Base-by-base conservation (phyloP, 2,113 vertebrate genomes). In the Lampris megalopsis region DNA sequence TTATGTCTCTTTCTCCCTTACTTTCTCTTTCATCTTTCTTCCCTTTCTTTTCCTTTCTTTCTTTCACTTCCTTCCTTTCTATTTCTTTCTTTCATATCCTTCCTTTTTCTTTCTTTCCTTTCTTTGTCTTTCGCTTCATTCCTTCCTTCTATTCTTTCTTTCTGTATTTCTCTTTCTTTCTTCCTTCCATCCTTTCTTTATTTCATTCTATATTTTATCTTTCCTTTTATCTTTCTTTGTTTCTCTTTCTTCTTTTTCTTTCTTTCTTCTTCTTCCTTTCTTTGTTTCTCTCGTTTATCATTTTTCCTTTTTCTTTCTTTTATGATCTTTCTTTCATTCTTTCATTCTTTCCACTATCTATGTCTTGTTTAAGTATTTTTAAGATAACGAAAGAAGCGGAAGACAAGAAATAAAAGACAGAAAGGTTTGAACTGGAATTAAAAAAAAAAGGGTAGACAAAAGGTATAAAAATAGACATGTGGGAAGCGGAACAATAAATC, bases 401-500 rank as follows among this genome's bases (percentile, higher is more conserved):
- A 73, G 41, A 79, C 83, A 53, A 79, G 58, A 64, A 49, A 63
- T 45, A 79, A 48, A 63, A 78, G 61, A 81, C 60, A 52, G 72
- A 87, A 78, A 66, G 80, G 74, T 49, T 47, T 62, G 62, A 83
- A 81, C 71, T 1, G 0, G n/a, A 47, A 79, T 66, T 62, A 10
- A 71, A 77, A 79, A 64, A 80, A 72, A 59, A 61, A 88, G 45
- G 10, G 45, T 52, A 52, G 69, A 88, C 84, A 77, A 82, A 66
- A 42, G 42, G 67, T 83, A 79, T 79, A 90, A 89, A 81, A 88
- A 90, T 88, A 86, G 87, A 81, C 43, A 48, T 42, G 50, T 35
- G 53, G 63, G 54, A 65, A 54, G 65, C 63, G 59, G 71, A 84
- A 82, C n/a, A 68, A 82, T 89, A 70, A 88, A 88, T 88, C 76